Conservation (phyloP, 2,888 invertebrate species). For the Linnaemya tessellans region DNA sequence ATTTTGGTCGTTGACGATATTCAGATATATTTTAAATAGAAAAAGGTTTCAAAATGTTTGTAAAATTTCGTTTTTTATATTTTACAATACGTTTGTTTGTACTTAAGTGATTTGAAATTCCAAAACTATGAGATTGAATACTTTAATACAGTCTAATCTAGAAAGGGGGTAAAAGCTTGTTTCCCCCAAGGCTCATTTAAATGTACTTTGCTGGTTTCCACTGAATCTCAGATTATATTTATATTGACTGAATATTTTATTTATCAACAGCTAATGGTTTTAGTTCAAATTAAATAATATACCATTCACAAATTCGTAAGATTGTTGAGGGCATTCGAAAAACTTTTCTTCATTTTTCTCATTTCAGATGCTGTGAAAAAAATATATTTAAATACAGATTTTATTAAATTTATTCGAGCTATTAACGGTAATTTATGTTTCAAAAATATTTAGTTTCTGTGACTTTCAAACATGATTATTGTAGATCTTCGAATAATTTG, state of each 20-base stretch:
- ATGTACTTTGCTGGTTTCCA: no score
- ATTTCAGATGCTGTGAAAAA: conserved; percentile 42
- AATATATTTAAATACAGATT: conserved; percentile 2
- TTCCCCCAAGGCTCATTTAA: no score
- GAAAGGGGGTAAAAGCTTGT: neutral
- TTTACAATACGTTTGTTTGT: no score
- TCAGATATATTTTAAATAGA: neutral
- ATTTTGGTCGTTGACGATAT: neutral
- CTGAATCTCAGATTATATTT: no score
- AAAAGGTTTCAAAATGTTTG: neutral
- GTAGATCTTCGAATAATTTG: no score
- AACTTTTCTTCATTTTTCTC: conserved; percentile 52
- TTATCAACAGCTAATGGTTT: no score
- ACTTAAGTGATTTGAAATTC: conserved; percentile 27
- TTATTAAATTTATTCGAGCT: no score
- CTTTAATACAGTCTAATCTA: neutral
- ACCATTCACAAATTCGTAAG: conserved; percentile 3
- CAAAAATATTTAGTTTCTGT: no score
- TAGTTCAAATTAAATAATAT: neutral
- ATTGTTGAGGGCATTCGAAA: conserved; percentile 49
- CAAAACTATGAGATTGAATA: conserved; percentile 16
- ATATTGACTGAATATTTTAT: no score
- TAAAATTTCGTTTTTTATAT: conserved; percentile 1
- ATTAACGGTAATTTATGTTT: no score
- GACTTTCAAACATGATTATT: no score